Base-by-base conservation (phyloP, 2,113 vertebrate species). In the Procavia capensis region DNA sequence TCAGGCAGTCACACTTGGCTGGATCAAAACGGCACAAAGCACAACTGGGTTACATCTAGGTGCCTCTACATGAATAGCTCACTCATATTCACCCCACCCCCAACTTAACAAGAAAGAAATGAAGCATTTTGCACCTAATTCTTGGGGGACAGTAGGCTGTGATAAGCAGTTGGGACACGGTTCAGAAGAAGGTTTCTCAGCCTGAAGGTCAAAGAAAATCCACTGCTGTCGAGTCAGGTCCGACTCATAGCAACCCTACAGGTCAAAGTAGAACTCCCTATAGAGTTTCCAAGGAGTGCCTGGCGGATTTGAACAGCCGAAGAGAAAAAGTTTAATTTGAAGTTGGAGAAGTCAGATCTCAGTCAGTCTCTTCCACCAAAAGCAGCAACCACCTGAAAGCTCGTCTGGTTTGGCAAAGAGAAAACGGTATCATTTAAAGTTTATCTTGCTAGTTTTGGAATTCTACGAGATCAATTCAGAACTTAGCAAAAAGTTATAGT, bases 391-490 rank as follows among this genome's bases (percentile, higher is more conserved):
- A 97, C 72, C 85, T 95, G 95, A 96, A 94, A 85, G 64, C 88
- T 74, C 96, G 93, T 90, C 96, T 96, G 72, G 79, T 83, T 97
- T 96, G 96, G 72, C 93, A 96, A 98, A 97, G 81, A 96, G 87
- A 98, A 98, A 98, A 95, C 96, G 97, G 95, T 88, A 97, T 97
- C 96, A 93, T 88, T 97, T 74, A 97, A 98, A 95, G 96, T 96
- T 95, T 97, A 98, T 98, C 96, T 96, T 97, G 96, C 92, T 98
- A 95, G 90, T 95, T 97, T 97, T 98, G 98, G 97, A 97, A 98
- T 97, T 85, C 97, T 97, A 97, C 97, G 97, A 96, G 94, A 95
- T 97, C 97, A 98, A 96, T 95, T 97, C 95, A 97, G 97, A 98
- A 98, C 91, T 96, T 94, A 98, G 96, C 96, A 97, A 97, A 61